Evolutionary conservation across 2,797 vertebrate species (phyloP), one percentile per base, ranked within the genome.

Genomic region (Eospalax fontanierii): DNA sequence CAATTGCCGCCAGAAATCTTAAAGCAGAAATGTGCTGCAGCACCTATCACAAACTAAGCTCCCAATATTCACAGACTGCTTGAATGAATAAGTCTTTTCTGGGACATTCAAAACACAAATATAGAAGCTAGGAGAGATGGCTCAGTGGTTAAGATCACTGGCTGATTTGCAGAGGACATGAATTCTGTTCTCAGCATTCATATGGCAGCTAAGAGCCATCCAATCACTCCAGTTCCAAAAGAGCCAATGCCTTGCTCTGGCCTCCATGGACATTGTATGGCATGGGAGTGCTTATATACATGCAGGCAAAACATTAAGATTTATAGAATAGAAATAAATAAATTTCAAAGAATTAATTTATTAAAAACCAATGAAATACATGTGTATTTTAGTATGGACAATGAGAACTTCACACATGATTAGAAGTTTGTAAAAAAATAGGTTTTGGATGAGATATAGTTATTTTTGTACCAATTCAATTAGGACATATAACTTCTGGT

Each of bases 1-100:
- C 66, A 87, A 73, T 73, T 87, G 86, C 50, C 26, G 59, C 46
- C 65, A 82, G 43, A 90, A 90, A 80, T 92, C 43, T 35, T 86
- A 70, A 78, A 30, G 1, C 6, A 71, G 26, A 87, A 91, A 89
- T 83, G 87, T 54, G 0, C 26, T 59, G 14, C 6, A 68, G 61
- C 68, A 76, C 40, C 59, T 59, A 71, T 1, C 70, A 83, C 9
- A 74, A 46, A 40, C 15, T 30, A 28, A 24, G 1, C 6, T 81
- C 50, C 28, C 65, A 79, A 22, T 81, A 21, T 43, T 85, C 57
- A 82, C 70, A 73, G 26, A 68, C 43, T 71, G 9, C 70, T 79
- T 82, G 50, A 84, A 87, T 84, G 84, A 94, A 80, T 80, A 89
- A 80, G 78, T 4, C 4, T 12, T 38, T 66, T 35, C 54, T 46